Conservation (phyloP, 2,113 vertebrate species). For the Sander vitreus region DNA sequence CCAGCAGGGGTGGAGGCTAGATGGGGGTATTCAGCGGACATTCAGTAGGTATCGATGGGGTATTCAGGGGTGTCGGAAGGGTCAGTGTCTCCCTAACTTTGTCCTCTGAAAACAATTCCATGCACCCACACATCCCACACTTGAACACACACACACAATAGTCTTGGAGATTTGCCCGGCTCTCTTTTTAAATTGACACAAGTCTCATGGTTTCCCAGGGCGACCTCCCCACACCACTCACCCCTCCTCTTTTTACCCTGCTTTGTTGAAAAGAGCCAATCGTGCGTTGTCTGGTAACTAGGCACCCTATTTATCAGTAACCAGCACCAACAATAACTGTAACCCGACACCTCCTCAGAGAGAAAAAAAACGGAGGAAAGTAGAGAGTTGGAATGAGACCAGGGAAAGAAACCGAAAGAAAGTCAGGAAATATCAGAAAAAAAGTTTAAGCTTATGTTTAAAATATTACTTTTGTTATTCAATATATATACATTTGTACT, state of each 20-base stretch:
- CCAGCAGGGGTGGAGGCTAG: slow-evolving; percentile 54
- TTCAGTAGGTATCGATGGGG: slow-evolving; percentile 66
- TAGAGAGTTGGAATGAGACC: slow-evolving; percentile 48
- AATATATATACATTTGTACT: neutral
- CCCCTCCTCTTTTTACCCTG: slow-evolving; percentile 23
- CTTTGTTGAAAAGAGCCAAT: slow-evolving; percentile 80
- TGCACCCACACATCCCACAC: slow-evolving; percentile 13
- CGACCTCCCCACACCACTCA: slow-evolving; percentile 27
- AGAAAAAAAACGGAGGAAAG: slow-evolving; percentile 48
- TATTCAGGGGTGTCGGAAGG: slow-evolving; percentile 40
- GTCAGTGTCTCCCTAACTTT: slow-evolving; percentile 59
- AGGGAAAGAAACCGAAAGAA: slow-evolving; percentile 14
- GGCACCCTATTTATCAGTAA: slow-evolving; percentile 84
- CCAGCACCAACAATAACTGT: slow-evolving; percentile 80
- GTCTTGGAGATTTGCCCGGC: slow-evolving; percentile 54
- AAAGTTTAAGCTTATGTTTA: neutral
- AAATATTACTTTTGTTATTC: neutral
- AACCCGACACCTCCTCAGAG: slow-evolving; percentile 76
- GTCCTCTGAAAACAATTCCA: slow-evolving; percentile 41
- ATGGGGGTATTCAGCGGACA: slow-evolving; percentile 51
- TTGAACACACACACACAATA: slow-evolving; percentile 48
- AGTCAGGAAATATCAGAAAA: neutral
- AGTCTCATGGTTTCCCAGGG: slow-evolving; percentile 76
- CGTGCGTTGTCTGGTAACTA: slow-evolving; percentile 73
- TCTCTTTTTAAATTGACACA: slow-evolving; percentile 74